These are phyloP conservation scores for Littorina saxatilis DNA, from an alignment of 1,140 invertebrate genomes.

Conservation along the genomic window DNA sequence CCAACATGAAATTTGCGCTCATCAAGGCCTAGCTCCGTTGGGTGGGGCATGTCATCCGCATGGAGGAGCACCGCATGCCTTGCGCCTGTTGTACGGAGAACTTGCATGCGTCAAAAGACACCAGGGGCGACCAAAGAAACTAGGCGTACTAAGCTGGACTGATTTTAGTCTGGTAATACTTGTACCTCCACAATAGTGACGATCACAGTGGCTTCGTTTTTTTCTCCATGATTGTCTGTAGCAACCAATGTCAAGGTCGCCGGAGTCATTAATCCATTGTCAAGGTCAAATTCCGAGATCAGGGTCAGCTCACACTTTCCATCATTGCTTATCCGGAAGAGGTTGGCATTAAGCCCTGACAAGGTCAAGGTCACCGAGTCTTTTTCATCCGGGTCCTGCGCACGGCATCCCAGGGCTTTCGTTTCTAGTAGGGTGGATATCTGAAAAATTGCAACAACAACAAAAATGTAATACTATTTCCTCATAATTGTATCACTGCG, in stretches of 20 bases:
- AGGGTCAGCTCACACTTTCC: constrained; percentile 22
- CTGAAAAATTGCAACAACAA: too few species aligned
- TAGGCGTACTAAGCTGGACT: too few species aligned
- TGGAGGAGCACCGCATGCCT: too few species aligned
- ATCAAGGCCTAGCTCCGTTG: too few species aligned
- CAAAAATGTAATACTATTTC: too few species aligned
- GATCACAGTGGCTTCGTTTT: neutral
- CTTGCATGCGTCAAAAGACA: too few species aligned
- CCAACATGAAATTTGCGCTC: too few species aligned
- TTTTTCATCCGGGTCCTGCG: constrained; percentile 17
- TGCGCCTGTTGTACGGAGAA: too few species aligned
- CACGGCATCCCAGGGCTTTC: neutral
- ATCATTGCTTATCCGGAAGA: neutral
- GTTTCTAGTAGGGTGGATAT: neutral
- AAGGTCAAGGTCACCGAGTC: constrained; percentile 25
- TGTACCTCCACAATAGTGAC: constrained; percentile 7
- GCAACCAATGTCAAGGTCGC: constrained; percentile 9
- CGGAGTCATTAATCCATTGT: neutral
- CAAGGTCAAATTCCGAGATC: constrained; percentile 33
- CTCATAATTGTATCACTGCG: too few species aligned
- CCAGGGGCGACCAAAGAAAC: too few species aligned
- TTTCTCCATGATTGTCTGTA: neutral
- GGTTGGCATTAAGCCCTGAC: neutral
- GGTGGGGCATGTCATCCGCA: too few species aligned
- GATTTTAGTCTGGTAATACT: too few species aligned